Conservation (phyloP, 2,888 invertebrate species). For the Dendrolimus pini region DNA sequence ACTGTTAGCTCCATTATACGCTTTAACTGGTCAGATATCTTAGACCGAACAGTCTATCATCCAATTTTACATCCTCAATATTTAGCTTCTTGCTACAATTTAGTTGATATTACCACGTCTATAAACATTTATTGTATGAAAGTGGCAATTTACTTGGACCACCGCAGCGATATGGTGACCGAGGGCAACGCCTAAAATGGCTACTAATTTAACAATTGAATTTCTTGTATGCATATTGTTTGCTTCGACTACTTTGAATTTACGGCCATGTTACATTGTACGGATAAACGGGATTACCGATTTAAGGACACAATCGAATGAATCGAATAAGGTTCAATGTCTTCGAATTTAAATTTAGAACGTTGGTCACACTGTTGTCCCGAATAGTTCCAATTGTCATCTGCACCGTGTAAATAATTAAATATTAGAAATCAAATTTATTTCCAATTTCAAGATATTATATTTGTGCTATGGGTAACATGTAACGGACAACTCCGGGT, state of each 20-base stretch:
- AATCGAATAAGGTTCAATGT: background rate
- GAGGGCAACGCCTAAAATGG: slow-evolving; percentile 6
- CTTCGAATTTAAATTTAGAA: background rate
- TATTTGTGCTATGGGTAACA: no score
- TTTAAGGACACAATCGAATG: background rate
- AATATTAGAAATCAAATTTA: no score
- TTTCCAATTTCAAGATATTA: no score
- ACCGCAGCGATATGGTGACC: background rate
- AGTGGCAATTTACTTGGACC: background rate
- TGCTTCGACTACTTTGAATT: background rate
- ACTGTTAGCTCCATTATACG: no score
- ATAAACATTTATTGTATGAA: background rate
- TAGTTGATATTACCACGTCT: background rate
- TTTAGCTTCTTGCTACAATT: background rate
- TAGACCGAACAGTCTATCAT: background rate
- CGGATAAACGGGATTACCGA: background rate
- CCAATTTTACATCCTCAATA: background rate
- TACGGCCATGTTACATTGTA: background rate
- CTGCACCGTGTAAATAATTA: no score
- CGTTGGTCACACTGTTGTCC: no score
- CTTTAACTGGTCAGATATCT: no score
- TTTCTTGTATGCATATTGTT: slow-evolving; percentile 11
- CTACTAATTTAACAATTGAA: slow-evolving; percentile 6
- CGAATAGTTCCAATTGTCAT: no score
- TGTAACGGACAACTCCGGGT: no score